phyloP scores from a whole-genome alignment of 2,888 invertebrate species.

The Aspidiotus rigidus region DNA sequence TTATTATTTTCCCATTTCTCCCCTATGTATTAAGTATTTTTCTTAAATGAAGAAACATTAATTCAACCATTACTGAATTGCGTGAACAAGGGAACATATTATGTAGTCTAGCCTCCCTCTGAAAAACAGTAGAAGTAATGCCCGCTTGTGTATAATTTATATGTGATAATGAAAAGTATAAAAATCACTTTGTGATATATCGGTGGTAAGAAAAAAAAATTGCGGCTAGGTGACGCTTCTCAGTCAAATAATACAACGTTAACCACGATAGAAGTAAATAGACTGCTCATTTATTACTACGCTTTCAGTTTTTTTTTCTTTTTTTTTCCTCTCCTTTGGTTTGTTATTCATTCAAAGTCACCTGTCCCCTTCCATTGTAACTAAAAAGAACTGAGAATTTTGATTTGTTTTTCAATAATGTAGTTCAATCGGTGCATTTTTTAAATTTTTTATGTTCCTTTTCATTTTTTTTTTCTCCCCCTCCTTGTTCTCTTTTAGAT shows the following conservation, averaged over 20 bases:
- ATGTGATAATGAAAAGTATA: not conserved
- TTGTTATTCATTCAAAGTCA: not conserved
- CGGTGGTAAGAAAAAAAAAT: not conserved
- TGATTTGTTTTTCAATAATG: conserved; percentile 8
- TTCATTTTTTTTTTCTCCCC: conserved; percentile 12
- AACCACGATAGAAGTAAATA: no score
- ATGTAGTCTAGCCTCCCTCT: not conserved
- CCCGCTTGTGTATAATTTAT: not conserved
- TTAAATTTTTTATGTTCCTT: conserved; percentile 27
- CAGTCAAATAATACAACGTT: not conserved
- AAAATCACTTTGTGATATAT: not conserved
- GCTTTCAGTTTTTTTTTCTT: not conserved
- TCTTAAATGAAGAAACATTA: conserved; percentile 16
- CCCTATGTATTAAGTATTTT: not conserved
- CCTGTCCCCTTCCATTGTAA: not conserved
- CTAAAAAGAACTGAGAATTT: conserved; percentile 13
- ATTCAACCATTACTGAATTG: conserved; percentile 14
- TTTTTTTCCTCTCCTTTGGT: not conserved
- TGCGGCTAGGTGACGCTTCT: not conserved
- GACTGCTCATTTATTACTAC: not conserved
- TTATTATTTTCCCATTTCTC: conserved; percentile 4
- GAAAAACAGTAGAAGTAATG: not conserved
- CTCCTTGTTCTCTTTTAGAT: not conserved
- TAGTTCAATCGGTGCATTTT: conserved; percentile 29
- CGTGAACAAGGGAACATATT: not conserved